A percentile compares a stretch with the other conserved stretches of the same genome.
Evolutionary conservation across 2,888 invertebrate species (phyloP).

Genomic region (Caenorhabditis sp.): DNA sequence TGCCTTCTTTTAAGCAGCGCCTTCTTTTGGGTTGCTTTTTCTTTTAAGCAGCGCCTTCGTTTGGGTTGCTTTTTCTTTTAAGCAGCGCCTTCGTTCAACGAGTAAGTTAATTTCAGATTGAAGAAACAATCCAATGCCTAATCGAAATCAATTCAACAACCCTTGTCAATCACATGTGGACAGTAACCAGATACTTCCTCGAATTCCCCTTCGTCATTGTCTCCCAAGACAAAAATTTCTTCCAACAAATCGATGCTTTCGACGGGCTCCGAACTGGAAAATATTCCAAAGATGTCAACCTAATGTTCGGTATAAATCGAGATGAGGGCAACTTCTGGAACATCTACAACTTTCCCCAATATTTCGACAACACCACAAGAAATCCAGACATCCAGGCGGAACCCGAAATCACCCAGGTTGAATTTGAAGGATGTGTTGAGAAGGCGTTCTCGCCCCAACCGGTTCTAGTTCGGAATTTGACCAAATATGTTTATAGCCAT

Average conservation of each 20-base stretch:
- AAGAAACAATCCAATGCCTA: slow-evolving; percentile 58
- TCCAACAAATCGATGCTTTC: slow-evolving; percentile 67
- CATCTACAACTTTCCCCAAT: slow-evolving; percentile 69
- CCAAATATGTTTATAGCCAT: slow-evolving; percentile 64
- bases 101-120: slow-evolving; percentile 39
- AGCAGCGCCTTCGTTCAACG: too few species aligned
- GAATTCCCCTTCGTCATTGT: slow-evolving; percentile 71
- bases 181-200: slow-evolving; percentile 60
- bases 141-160: slow-evolving; percentile 53
- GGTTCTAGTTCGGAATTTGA: slow-evolving; percentile 61
- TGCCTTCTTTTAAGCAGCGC: too few species aligned
- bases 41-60: too few species aligned
- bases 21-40: too few species aligned
- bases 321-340: slow-evolving; percentile 80
- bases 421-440: slow-evolving; percentile 63
- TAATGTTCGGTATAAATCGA: slow-evolving; percentile 90
- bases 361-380: slow-evolving; percentile 54
- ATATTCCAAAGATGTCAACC: slow-evolving; percentile 86
- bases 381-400: neutral
- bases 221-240: slow-evolving; percentile 58
- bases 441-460: slow-evolving; percentile 63
- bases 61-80: too few species aligned
- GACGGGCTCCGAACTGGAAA: slow-evolving; percentile 77
- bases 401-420: slow-evolving; percentile 13
- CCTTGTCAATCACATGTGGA: slow-evolving; percentile 70